phyloP scores from a whole-genome alignment of 2,113 vertebrate genomes.

The Himantopus leucocephalus region DNA sequence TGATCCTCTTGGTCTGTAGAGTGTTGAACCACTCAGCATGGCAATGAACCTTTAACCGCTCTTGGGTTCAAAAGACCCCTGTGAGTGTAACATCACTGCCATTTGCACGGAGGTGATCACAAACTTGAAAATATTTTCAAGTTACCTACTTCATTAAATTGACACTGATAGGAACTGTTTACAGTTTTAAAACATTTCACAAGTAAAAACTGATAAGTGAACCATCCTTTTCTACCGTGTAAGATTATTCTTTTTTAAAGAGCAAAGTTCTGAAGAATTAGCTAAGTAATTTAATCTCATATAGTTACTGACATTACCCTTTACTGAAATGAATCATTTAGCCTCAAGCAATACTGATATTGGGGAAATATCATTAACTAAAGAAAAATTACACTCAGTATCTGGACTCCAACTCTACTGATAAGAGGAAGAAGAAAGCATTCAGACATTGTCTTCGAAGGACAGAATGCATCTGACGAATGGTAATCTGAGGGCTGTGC shows the following conservation, averaged over 20 bases:
- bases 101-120: background rate
- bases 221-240: background rate
- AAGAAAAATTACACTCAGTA: background rate
- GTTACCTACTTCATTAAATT: background rate
- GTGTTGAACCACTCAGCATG: background rate
- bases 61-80: background rate
- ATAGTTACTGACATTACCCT: background rate
- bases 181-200: background rate
- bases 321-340: background rate
- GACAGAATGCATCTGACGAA: background rate
- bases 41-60: background rate
- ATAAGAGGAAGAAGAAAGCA: background rate
- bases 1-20: background rate
- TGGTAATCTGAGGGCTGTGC: background rate
- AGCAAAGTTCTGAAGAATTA: conserved; percentile 24
- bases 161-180: background rate
- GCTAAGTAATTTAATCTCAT: background rate
- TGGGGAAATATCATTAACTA: background rate
- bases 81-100: background rate
- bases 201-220: background rate
- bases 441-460: background rate
- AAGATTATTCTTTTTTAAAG: background rate
- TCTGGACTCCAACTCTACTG: background rate
- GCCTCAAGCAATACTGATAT: background rate
- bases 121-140: background rate